Base-by-base conservation (phyloP, 2,797 vertebrate species). In the Aselliscus stoliczkanus region DNA sequence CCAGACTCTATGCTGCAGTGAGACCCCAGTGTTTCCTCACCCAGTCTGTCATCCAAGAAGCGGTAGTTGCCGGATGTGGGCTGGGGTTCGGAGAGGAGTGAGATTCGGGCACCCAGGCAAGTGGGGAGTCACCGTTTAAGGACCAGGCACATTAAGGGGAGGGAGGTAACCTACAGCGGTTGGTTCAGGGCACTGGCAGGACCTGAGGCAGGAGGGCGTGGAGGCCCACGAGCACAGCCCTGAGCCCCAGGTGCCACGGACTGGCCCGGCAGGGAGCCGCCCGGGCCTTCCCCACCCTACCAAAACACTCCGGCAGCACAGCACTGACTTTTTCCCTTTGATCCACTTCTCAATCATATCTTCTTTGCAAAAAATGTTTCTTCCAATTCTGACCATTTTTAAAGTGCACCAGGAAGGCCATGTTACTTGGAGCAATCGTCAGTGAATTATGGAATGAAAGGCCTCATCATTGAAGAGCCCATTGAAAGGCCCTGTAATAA, bases 241-340 rank as follows among this genome's bases (percentile, higher is more conserved):
- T 1, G 15, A 12, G 18, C 67, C 31, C 14, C 6, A 62, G 67
- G 18, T 17, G 14, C 39, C 2, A 0, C 0, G 4, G 20, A 27
- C 4, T 0, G 1, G 2, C 56, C 4, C 7, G 34, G 47, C n/a
- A 20, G 82, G 11, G 39, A 37, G 12, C 6, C 2, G 2, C 37
- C 1, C 0, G 18, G 0, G 37, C 37, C 42, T 12, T 25, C 56
- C 2, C 2, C 4, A 7, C 25, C 56, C 56, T 9, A 1, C 56
- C 20, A 18, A 58, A 54, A 54, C 52, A 54, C 52, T 18, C 8
- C 56, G 2, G 23, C 56, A 23, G 56, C 1, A 9, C 56, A 2
- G 56, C 8, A 8, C 7, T 58, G 25, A 25, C 56, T 25, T 9
- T 58, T 95, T 58, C 39, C 34, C 44, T 97, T 50, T 87, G 47